Evolutionary conservation across 2,888 invertebrate species (phyloP).

Genomic region (Trissolcus brochymenae): DNA sequence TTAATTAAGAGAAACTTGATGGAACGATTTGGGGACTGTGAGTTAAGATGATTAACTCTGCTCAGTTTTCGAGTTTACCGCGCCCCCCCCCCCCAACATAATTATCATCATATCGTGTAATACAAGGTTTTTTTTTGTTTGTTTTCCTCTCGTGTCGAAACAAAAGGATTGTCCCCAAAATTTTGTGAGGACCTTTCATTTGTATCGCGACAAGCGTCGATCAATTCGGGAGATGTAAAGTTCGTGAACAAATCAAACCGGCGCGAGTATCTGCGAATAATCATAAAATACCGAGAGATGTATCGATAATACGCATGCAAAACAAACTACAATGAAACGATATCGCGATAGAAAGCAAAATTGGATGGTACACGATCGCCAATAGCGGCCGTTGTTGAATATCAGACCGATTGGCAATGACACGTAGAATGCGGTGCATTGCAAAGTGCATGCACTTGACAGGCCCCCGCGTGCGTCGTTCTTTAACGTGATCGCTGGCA

Average conservation of each 20-base stretch:
- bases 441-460: conserved; percentile 63
- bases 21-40: background rate
- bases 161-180: conserved; percentile 10
- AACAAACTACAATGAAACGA: conserved; percentile 47
- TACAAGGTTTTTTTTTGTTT: too few species aligned
- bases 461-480: conserved; percentile 59
- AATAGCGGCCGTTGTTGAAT: conserved; percentile 51
- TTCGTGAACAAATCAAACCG: conserved; percentile 16
- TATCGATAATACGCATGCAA: conserved; percentile 35
- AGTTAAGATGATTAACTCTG: conserved; percentile 29
- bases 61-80: background rate
- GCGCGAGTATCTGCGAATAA: conserved; percentile 35
- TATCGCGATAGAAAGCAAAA: conserved; percentile 55
- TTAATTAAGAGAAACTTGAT: conserved; percentile 27
- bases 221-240: conserved; percentile 29
- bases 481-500: conserved; percentile 61
- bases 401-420: conserved; percentile 58
- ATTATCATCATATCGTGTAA: background rate
- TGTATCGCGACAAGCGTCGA: conserved; percentile 19
- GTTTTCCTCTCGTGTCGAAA: too few species aligned
- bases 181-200: conserved; percentile 14
- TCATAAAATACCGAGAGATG: conserved; percentile 48
- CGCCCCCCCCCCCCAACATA: background rate
- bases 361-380: conserved; percentile 41
- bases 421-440: conserved; percentile 48